These are phyloP conservation scores for Sciurus carolinensis DNA, from an alignment of 2,797 vertebrate species.

Conservation along the genomic window DNA sequence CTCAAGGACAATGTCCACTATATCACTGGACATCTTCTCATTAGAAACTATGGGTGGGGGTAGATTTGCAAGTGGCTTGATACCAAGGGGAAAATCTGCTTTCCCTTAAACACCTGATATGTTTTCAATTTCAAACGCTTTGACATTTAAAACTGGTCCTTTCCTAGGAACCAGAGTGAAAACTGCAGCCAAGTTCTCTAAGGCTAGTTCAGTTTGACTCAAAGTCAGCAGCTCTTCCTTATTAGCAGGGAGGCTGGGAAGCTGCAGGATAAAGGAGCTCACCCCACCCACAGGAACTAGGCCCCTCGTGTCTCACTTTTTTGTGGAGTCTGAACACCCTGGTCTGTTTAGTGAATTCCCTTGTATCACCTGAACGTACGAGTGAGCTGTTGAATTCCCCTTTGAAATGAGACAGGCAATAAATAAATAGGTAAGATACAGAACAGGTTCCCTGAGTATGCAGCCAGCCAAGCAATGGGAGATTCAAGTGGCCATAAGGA, in stretches of 20 bases:
- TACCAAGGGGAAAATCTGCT: neutral
- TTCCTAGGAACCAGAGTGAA: constrained; percentile 44
- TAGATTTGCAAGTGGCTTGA: neutral
- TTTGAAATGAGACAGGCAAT: neutral
- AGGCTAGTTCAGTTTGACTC: neutral
- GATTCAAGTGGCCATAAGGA: neutral
- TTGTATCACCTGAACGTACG: neutral
- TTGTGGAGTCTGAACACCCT: neutral
- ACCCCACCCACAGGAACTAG: neutral
- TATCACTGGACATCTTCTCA: neutral
- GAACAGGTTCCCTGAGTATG: neutral
- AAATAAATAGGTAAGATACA: neutral
- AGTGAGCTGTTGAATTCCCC: neutral
- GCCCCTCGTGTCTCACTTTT: neutral
- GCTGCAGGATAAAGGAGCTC: neutral
- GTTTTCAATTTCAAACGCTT: neutral
- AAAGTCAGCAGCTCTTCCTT: neutral
- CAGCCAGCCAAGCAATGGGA: neutral
- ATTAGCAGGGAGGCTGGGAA: neutral
- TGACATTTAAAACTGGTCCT: neutral
- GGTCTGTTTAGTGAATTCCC: neutral
- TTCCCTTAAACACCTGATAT: neutral
- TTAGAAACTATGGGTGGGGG: neutral
- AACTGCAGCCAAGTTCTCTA: neutral
- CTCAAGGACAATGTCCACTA: neutral